Percentiles rank a stretch among this genome's conserved stretches.
Evolutionary conservation across 2,797 vertebrate species (phyloP).

Genomic region (Pelochelys cantorii): DNA sequence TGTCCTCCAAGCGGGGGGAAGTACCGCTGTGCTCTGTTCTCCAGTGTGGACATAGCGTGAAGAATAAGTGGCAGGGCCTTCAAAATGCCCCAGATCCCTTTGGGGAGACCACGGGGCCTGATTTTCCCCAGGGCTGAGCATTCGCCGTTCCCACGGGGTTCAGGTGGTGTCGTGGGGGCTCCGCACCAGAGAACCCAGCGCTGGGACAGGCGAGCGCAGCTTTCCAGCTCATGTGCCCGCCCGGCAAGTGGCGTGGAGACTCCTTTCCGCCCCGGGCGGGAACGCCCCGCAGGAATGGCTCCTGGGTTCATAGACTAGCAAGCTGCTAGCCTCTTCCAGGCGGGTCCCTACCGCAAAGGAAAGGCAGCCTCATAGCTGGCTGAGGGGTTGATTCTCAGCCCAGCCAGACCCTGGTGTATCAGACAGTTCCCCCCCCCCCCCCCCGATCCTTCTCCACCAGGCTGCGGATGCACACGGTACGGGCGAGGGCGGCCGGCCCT

Average conservation of each 20-base stretch:
- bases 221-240: not conserved
- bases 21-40: no score
- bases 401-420: fast-evolving
- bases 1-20: no score
- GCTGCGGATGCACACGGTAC: not conserved
- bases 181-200: not conserved
- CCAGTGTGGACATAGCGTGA: not conserved
- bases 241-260: not conserved
- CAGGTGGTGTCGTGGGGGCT: not conserved
- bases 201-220: not conserved
- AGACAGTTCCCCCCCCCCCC: not conserved
- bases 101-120: not conserved
- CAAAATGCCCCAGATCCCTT: not conserved
- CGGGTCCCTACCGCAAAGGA: not conserved
- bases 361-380: not conserved
- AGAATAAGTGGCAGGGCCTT: not conserved
- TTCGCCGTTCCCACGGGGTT: not conserved
- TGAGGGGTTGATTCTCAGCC: not conserved
- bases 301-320: not conserved
- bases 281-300: not conserved
- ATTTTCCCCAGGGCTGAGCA: not conserved
- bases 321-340: not conserved
- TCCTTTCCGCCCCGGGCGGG: not conserved
- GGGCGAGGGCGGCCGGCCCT: fast-evolving
- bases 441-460: not conserved